Percentiles rank a stretch among this genome's conserved stretches.
Evolutionary conservation across 2,888 invertebrate species (phyloP).

Genomic region (Caenorhabditis afra): DNA sequence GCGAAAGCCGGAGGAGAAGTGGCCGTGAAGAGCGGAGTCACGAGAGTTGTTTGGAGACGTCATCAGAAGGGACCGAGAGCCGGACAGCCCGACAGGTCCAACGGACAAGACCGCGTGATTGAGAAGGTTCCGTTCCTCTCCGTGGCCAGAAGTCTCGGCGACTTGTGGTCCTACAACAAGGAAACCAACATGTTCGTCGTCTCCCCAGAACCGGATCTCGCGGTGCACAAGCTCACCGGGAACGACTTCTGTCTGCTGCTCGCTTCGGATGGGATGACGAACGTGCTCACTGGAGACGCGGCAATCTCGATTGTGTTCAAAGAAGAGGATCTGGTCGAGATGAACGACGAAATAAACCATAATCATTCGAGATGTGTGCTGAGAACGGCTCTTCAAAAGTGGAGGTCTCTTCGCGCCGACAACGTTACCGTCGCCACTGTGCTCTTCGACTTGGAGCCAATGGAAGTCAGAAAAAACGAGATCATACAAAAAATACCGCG

Average conservation of each 20-base stretch:
- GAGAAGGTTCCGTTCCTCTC: conserved; percentile 96
- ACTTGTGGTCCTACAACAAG: conserved; percentile 97
- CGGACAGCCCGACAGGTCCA: conserved; percentile 85
- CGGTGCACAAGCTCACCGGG: conserved; percentile 8
- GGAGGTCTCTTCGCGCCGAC: conserved; percentile 93
- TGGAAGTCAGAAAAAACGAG: conserved; percentile 18
- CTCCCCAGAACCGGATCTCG: conserved; percentile 96
- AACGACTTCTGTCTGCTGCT: conserved; percentile 88
- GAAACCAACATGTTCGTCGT: conserved; percentile 93
- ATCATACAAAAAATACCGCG: conserved; percentile 19
- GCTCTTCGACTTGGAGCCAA: conserved; percentile 83
- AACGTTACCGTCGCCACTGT: conserved; percentile 95
- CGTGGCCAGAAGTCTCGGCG: conserved; percentile 95
- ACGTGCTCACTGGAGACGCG: conserved; percentile 90
- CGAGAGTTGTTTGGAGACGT: conserved; percentile 96
- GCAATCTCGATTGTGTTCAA: conserved; percentile 83
- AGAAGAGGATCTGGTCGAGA: conserved; percentile 34
- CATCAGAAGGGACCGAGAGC: conserved; percentile 88
- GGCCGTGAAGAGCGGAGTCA: conserved; percentile 88
- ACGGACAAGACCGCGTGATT: conserved; percentile 84
- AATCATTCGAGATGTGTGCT: conserved; percentile 94
- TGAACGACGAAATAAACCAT: conserved; percentile 53
- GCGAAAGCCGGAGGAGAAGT: conserved; percentile 82
- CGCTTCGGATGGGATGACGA: conserved; percentile 97
- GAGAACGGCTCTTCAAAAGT: conserved; percentile 88